Evolutionary conservation across 2,113 vertebrate genomes (phyloP), one percentile per base, ranked within the genome.

Genomic region (Vireo altiloquus): DNA sequence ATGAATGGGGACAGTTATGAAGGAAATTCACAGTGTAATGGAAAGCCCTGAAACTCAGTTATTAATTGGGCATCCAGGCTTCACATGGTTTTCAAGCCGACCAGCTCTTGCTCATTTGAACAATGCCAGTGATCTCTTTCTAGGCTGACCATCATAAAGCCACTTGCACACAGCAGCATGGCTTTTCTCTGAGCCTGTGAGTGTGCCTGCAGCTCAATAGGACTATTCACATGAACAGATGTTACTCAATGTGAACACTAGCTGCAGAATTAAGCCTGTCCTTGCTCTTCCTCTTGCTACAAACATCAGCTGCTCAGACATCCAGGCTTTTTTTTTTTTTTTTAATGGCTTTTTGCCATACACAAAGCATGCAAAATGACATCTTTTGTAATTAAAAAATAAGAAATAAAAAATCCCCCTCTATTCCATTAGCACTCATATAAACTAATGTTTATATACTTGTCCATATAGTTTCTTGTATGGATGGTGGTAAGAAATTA

Each of bases 181-280:
- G 56, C 54, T 94, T 95, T 96, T 64, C 80, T 82, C 69, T n/a
- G 89, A 72, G 90, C 75, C 66, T 20, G 59, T n/a, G 75, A 89
- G 79, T 56, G 52, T n/a, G 85, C 65, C 90, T 92, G 71, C 56
- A 89, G 82, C 75, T 96, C 94, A 97, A 95, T 83, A 88, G 94
- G 76, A 93, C 92, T 83, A 95, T 96, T 96, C 90, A 97, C 79
- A 93, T 11, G 90, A 96, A 94, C 95, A 97, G 96, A 96, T 96
- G 95, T 95, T 97, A 88, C 71, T 83, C 92, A 16, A 59, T 89
- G 94, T 83, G 94, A 96, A 76, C 70, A 66, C 90, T 88, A 71
- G 82, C 83, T 93, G 92, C 79, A 92, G 85, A 93, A 93, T 86
- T 77, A 95, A 92, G 94, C 61, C 56, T 89, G 91, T 87, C 83